phyloP scores from a whole-genome alignment of 2,113 vertebrate genomes.

The Danionella cerebrum region DNA sequence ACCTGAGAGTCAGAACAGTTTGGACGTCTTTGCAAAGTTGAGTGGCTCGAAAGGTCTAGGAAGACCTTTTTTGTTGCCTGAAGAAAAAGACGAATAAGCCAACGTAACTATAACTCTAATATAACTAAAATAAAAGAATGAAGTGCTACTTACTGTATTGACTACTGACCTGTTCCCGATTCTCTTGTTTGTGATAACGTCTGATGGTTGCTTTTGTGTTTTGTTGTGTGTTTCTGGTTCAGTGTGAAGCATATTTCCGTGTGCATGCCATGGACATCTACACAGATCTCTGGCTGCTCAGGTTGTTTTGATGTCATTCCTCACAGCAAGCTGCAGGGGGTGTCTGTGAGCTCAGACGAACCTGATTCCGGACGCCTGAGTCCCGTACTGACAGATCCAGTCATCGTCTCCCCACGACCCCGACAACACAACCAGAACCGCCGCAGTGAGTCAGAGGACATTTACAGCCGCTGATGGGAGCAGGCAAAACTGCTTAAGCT shows the following conservation, averaged over 20 bases:
- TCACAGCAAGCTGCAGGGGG: constrained; percentile 74
- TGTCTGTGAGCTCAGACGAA: constrained; percentile 56
- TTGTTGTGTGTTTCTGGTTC: constrained; percentile 21
- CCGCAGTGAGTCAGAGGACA: constrained; percentile 61
- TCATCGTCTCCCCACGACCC: constrained; percentile 61
- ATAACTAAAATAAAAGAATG: no score
- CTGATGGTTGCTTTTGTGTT: constrained; percentile 39
- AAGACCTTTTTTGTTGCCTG: no score
- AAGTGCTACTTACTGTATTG: background rate
- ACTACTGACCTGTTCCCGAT: background rate
- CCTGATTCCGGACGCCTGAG: constrained; percentile 65
- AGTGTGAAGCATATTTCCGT: constrained; percentile 54
- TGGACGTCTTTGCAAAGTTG: no score
- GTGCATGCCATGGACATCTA: constrained; percentile 63
- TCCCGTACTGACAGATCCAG: constrained; percentile 57
- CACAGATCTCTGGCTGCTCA: constrained; percentile 66
- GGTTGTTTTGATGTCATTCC: constrained; percentile 68
- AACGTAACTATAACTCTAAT: no score
- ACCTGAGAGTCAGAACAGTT: no score
- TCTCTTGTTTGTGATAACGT: constrained; percentile 12
- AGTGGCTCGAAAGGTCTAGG: no score
- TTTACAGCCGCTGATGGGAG: background rate
- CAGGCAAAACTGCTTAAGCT: background rate
- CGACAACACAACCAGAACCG: constrained; percentile 48
- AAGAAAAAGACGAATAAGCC: no score